These are phyloP conservation scores for Catocala nupta DNA, from an alignment of 2,888 invertebrate species.

Conservation along the genomic window DNA sequence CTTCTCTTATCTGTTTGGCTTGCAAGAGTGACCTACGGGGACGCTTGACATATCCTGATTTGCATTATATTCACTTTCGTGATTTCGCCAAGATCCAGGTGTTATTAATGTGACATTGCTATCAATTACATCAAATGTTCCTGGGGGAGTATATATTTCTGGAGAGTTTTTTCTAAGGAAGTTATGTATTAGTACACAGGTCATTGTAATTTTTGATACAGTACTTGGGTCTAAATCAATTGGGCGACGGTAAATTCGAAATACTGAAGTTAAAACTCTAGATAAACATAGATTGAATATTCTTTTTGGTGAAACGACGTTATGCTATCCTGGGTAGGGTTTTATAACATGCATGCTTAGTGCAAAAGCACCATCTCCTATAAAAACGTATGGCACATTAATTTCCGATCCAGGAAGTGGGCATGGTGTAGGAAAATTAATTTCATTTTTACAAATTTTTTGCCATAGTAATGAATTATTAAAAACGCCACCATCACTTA, in stretches of 20 bases:
- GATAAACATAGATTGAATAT: conserved; percentile 42
- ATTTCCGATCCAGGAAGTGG: conserved; percentile 34
- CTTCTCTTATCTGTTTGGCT: conserved; percentile 30
- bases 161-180: conserved; percentile 25
- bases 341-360: conserved; percentile 50
- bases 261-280: conserved; percentile 43
- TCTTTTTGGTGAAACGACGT: conserved; percentile 30
- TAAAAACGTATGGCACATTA: conserved; percentile 33
- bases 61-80: conserved; percentile 14
- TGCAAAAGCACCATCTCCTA: conserved; percentile 50
- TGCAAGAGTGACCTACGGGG: conserved; percentile 34
- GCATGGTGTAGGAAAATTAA: conserved; percentile 44
- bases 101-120: conserved; percentile 20
- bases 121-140: conserved; percentile 40
- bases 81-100: conserved; percentile 35
- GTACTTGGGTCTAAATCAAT: conserved; percentile 44
- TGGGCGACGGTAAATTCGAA: conserved; percentile 52
- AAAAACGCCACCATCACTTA: conserved; percentile 25
- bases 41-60: conserved; percentile 29
- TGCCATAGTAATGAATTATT: conserved; percentile 41
- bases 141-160: conserved; percentile 34
- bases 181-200: conserved; percentile 54
- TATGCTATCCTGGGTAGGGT: conserved; percentile 52
- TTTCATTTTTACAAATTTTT: too few species aligned
- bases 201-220: conserved; percentile 47